These are phyloP conservation scores for Eucriotettix oculatus DNA, from an alignment of 2,888 invertebrate species.

Conservation along the genomic window DNA sequence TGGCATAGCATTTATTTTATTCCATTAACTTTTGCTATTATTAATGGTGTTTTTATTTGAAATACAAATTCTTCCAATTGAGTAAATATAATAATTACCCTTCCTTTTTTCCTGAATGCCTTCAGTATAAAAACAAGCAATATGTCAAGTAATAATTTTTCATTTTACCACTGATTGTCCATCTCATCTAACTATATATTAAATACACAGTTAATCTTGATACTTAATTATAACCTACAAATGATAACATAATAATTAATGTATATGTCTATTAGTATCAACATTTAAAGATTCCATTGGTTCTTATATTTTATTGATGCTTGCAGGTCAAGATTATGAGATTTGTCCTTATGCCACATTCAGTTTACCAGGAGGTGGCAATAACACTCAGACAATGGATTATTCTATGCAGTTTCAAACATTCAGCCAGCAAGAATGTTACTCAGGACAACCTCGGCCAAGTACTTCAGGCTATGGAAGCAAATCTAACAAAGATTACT, in stretches of 20 bases:
- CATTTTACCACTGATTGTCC: no score
- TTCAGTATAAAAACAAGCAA: no score
- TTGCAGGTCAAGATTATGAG: slow-evolving; percentile 18
- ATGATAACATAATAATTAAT: no score
- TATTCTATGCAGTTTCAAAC: slow-evolving; percentile 22
- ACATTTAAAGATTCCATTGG: no score
- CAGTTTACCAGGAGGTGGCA: slow-evolving; percentile 17
- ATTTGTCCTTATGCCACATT: slow-evolving; percentile 26
- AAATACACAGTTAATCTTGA: no score
- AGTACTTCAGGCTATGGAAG: slow-evolving; percentile 9
- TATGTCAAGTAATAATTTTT: no score
- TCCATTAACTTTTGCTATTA: not conserved
- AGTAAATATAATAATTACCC: not conserved
- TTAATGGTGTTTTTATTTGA: not conserved
- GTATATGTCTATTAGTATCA: no score
- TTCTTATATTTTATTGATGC: no score
- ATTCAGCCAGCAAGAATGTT: slow-evolving; percentile 22
- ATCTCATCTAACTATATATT: no score
- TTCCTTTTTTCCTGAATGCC: not conserved
- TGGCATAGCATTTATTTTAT: not conserved
- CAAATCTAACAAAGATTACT: slow-evolving; percentile 13
- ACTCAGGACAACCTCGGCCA: slow-evolving; percentile 16
- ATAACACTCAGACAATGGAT: slow-evolving; percentile 17
- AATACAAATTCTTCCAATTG: not conserved
- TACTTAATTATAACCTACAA: no score